Conservation (phyloP, 2,797 vertebrate genomes). For the Arrhamphus sclerolepis region DNA sequence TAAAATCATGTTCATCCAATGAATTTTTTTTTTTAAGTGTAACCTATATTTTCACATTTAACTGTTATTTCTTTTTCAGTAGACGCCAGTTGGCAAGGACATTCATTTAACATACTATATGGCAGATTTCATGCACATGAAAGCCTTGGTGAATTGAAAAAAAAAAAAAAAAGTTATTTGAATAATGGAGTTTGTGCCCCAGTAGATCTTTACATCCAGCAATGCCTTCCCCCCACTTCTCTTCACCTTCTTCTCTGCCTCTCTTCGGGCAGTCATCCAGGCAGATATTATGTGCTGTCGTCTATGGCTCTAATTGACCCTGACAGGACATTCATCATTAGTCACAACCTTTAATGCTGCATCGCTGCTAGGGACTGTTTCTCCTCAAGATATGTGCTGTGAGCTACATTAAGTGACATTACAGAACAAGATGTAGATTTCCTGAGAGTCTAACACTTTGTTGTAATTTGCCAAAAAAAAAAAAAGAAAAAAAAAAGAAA, state of each 20-base stretch:
- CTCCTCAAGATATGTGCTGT: constrained; percentile 26
- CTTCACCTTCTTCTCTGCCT: constrained; percentile 5
- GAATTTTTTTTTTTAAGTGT: too few relatives aligned
- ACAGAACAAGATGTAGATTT: too few relatives aligned
- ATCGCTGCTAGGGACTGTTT: constrained; percentile 30
- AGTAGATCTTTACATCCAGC: too few relatives aligned
- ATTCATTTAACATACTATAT: not conserved
- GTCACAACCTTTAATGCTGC: constrained; percentile 69
- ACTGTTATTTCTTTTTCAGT: too few relatives aligned
- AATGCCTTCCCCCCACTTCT: not conserved
- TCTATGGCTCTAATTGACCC: constrained; percentile 72
- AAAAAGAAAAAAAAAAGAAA: too few relatives aligned
- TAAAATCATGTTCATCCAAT: too few relatives aligned
- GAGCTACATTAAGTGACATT: too few relatives aligned
- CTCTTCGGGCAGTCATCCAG: constrained; percentile 68
- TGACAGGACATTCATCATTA: constrained; percentile 83
- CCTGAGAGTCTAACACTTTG: too few relatives aligned
- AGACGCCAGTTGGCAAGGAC: not conserved
- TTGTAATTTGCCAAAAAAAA: too few relatives aligned
- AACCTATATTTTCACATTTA: too few relatives aligned
- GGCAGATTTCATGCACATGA: not conserved
- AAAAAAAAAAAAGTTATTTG: not conserved
- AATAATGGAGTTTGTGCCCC: not conserved
- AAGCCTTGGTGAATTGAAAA: not conserved
- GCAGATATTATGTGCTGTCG: constrained; percentile 58